Conservation (phyloP, 2,888 invertebrate species). For the Drosophila affinis region DNA sequence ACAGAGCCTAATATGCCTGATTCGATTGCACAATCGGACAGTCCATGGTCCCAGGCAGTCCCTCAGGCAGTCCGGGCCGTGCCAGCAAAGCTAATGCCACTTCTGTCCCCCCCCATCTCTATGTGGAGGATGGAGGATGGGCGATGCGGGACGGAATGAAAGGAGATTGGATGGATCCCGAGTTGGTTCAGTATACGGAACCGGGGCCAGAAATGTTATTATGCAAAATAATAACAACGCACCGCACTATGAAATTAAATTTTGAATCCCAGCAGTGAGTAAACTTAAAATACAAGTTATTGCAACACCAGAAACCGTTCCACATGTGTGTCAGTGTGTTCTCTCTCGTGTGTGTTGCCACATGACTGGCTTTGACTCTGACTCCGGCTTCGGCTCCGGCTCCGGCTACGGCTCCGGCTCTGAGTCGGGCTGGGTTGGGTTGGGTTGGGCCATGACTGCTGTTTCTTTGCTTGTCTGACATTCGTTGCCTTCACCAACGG, state of each 20-base stretch:
- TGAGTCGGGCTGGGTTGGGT: slow-evolving; percentile 40
- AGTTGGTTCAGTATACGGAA: slow-evolving; percentile 8
- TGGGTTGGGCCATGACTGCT: slow-evolving; percentile 17
- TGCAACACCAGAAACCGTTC: slow-evolving; percentile 51
- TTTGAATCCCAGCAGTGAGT: slow-evolving; percentile 77
- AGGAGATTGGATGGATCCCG: background rate
- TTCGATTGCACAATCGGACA: slow-evolving; percentile 46
- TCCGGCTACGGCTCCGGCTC: background rate
- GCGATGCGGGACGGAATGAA: background rate
- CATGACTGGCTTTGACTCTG: slow-evolving; percentile 66
- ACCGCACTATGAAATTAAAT: slow-evolving; percentile 80
- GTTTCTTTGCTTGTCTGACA: slow-evolving; percentile 8
- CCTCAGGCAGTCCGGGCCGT: background rate
- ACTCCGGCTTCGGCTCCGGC: slow-evolving; percentile 33
- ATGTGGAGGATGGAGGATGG: background rate
- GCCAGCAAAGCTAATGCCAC: background rate
- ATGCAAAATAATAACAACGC: slow-evolving; percentile 78
- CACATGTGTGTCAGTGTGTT: slow-evolving; percentile 11
- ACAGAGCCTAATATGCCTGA: slow-evolving; percentile 3
- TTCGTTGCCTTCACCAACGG: slow-evolving; percentile 11
- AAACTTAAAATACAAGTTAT: slow-evolving; percentile 78
- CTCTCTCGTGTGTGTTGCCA: slow-evolving; percentile 50
- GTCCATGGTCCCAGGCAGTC: background rate
- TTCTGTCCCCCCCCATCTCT: background rate
- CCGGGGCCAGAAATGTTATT: slow-evolving; percentile 65